These are phyloP conservation scores for Planococcus citri DNA, from an alignment of 1,140 invertebrate genomes.

Conservation along the genomic window DNA sequence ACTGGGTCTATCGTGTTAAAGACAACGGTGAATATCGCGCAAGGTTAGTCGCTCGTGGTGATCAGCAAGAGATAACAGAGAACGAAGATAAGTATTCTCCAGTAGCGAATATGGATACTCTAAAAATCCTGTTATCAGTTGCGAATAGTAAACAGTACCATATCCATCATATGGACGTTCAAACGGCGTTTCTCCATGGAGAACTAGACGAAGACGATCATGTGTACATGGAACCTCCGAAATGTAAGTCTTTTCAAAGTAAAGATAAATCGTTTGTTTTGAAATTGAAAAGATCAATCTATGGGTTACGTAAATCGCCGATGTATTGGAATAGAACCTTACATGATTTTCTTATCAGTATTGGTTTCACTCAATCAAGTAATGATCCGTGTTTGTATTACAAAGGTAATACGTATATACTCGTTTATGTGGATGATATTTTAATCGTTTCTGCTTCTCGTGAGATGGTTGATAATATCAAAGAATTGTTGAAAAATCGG, in stretches of 20 bases:
- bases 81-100: conserved; percentile 33
- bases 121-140: conserved; percentile 30
- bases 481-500: neutral
- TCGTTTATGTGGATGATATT: conserved; percentile 16
- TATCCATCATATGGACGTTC: conserved; percentile 31
- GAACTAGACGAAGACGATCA: conserved; percentile 26
- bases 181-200: conserved; percentile 28
- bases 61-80: conserved; percentile 30
- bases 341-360: conserved; percentile 1
- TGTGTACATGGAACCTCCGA: conserved; percentile 15
- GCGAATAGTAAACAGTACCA: conserved; percentile 26
- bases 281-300: conserved; percentile 33
- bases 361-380: conserved; percentile 8
- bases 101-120: conserved; percentile 29
- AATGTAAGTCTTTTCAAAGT: too few species aligned
- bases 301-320: conserved; percentile 35
- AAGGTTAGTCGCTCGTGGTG: conserved; percentile 34
- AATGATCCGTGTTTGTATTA: conserved; percentile 19
- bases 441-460: neutral
- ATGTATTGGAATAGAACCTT: conserved; percentile 29
- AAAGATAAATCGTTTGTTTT: conserved; percentile 29
- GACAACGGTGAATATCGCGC: conserved; percentile 31
- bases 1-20: conserved; percentile 26
- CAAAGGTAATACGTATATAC: neutral
- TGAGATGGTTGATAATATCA: neutral